Base-by-base conservation (phyloP, 2,888 invertebrate species). In the Synergus gifuensis region DNA sequence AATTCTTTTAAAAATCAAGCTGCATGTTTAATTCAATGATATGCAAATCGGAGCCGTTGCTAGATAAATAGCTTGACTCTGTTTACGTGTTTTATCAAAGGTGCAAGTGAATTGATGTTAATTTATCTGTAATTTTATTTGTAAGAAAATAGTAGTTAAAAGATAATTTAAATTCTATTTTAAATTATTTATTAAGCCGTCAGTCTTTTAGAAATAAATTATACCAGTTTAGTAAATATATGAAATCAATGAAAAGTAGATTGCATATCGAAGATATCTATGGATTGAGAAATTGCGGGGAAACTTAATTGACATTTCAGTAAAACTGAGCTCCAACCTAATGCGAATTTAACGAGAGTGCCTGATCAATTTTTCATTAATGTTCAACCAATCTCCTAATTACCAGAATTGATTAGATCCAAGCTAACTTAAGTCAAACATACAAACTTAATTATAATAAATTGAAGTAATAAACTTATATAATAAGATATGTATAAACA, bases 251-350 rank as follows among this genome's bases (percentile, higher is more conserved):
- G 18, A 18, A 22, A 44, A 44, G 9, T 66, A 66, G 16, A 66
- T 42, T 66, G 18, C 44, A 9, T 42, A 42, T 66, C n/a, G 16
- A n/a, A 66, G n/a, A 36, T 40, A 14, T n/a, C 18, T 66, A 9
- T 66, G 12, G 44, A 66, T 42, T 44, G 18, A 66, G 66, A 66
- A 66, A 44, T 44, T 44, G 66, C 42, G 18, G 18, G 66, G 0
- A 66, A 42, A 44, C 18, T 66, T 44, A 64, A 28, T 64, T 64
- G 64, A 64, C 64, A 64, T 64, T 64, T 64, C 40, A 16, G 64
- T 64, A 16, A 64, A 64, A 40, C 64, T 64, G 7, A 40, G 16
- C 64, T 40, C 42, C 28, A 36, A 36, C 5, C 36, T 36, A 12
- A 63, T 22, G n/a, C 8, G 42, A 40, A 64, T 64, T 64, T 64